Evolutionary conservation across 2,113 vertebrate genomes (phyloP), one percentile per base, ranked within the genome.

Genomic region (Laticauda laticaudata): DNA sequence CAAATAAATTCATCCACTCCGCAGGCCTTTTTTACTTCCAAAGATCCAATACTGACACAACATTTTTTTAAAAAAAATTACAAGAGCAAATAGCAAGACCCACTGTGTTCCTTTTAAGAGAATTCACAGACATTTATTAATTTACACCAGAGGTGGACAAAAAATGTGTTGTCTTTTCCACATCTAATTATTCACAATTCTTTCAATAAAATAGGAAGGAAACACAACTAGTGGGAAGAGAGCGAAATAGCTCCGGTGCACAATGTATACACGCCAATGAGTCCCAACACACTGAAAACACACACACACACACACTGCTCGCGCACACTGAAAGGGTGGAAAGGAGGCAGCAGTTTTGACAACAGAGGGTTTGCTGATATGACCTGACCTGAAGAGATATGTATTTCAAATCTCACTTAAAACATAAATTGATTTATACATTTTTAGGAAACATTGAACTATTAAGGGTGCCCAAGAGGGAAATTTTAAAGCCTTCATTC

Each of bases 81-180:
- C 34, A 81, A 81, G 3, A 64, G 96, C 59, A 89, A 94, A 95
- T 95, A 95, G 96, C 94, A 96, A 57, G n/a, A 95, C 94, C 91
- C 3, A 64, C 94, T 93, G 88, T 24, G 0, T 29, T 64, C 53
- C 94, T 93, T 95, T 93, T 92, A 97, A 97, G 97, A 95, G 96
- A 98, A 97, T 97, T 98, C 98, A 99, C 98, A 98, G 98, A 99
- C 98, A 98, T 99, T 99, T 99, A 99, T 99, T 99, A 97, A 98
- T 98, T 98, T 98, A 99, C 98, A 98, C 97, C 98, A 97, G 98
- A 98, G 97, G 93, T 97, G 97, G 97, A 98, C 98, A 97, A 97
- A 96, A 75, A 91, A 91, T 24, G 56, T 29, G 92, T 97, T 97
- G 94, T 94, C 95, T 97, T 98, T 97, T 98, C 97, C 97, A 98